phyloP scores from a whole-genome alignment of 2,888 invertebrate species.

The Rotaria magnacalcarata region DNA sequence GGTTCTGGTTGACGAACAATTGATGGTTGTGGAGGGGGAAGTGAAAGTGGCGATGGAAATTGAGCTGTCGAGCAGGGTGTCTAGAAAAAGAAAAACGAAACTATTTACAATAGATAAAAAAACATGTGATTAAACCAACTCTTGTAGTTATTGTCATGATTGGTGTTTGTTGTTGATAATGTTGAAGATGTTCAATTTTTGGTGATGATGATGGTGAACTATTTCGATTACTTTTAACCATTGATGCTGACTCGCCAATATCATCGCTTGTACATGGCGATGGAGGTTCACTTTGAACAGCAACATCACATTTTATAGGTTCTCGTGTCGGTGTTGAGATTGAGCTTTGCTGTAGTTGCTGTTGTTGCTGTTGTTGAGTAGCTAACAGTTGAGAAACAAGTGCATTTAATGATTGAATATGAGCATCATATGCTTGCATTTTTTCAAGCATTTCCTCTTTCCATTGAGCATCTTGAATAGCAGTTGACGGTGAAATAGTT shows the following conservation, averaged over 20 bases:
- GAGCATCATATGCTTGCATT: conserved; percentile 28
- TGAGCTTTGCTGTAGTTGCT: background rate
- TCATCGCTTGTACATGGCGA: conserved; percentile 14
- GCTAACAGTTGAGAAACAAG: background rate
- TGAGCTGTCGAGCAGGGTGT: background rate
- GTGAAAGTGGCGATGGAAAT: background rate
- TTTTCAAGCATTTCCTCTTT: conserved; percentile 25
- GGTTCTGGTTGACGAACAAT: background rate
- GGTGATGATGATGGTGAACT: background rate
- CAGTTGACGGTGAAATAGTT: background rate
- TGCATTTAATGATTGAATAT: background rate
- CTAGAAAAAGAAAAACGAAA: background rate
- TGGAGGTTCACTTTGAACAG: conserved; percentile 19
- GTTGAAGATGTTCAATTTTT: background rate
- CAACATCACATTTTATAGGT: background rate
- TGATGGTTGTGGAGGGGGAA: background rate
- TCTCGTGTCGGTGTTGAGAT: background rate
- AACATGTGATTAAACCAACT: background rate
- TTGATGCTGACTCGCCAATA: background rate
- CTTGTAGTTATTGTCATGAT: background rate
- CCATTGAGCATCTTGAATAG: background rate
- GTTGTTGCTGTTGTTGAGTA: background rate
- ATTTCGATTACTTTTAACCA: background rate
- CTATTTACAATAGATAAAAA: background rate
- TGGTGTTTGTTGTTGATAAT: background rate